Conservation (phyloP, 2,113 vertebrate species). For the Hippocampus abdominalis region DNA sequence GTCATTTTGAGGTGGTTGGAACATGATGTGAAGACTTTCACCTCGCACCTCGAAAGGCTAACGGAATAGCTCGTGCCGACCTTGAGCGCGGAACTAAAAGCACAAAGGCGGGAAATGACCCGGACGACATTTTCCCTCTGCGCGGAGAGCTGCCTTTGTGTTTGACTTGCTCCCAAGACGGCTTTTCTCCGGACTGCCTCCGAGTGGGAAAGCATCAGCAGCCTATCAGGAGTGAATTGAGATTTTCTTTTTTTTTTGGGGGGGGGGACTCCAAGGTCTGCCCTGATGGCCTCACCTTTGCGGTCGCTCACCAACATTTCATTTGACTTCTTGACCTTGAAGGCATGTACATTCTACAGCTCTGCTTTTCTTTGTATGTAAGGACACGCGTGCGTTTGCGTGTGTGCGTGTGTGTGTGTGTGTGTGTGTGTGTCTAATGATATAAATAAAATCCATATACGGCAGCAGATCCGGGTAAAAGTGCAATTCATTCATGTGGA, state of each 20-base stretch:
- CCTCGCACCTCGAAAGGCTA: constrained; percentile 25
- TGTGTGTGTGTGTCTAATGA: constrained; percentile 61
- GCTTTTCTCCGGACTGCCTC: constrained; percentile 11
- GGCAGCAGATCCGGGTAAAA: constrained; percentile 40
- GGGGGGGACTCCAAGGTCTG: constrained; percentile 7
- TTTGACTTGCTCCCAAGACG: constrained; percentile 17
- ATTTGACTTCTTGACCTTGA: constrained; percentile 46
- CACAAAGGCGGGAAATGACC: constrained; percentile 25
- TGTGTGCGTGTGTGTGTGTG: too few species aligned
- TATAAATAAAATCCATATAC: constrained; percentile 65
- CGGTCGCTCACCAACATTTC: constrained; percentile 31
- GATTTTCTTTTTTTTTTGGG: not conserved
- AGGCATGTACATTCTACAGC: constrained; percentile 66
- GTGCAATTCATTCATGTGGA: constrained; percentile 16
- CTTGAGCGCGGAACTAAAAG: constrained; percentile 35
- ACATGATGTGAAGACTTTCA: constrained; percentile 52
- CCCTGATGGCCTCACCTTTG: constrained; percentile 26
- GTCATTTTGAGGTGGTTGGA: constrained; percentile 63
- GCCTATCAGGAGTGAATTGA: constrained; percentile 21
- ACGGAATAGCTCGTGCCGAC: constrained; percentile 37
- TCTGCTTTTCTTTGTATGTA: constrained; percentile 65
- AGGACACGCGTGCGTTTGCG: constrained; percentile 49
- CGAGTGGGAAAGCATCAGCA: constrained; percentile 10
- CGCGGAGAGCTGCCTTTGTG: constrained; percentile 27
- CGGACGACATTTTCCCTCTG: constrained; percentile 37